These are phyloP conservation scores for Cheilosia vernalis DNA, from an alignment of 2,888 invertebrate genomes.

Conservation along the genomic window DNA sequence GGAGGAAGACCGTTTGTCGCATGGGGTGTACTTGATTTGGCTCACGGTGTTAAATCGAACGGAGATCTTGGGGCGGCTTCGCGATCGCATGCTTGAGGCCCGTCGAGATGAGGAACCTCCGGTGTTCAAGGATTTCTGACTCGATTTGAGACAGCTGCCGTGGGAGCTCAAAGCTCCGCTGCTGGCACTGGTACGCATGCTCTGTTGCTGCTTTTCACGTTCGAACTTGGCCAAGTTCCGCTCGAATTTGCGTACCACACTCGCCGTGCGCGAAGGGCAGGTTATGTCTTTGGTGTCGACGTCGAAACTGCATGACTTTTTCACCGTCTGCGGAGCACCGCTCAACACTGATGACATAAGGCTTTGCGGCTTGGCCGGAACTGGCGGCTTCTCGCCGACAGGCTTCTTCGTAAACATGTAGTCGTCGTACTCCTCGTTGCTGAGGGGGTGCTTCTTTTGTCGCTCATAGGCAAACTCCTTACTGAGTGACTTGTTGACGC, in stretches of 20 bases:
- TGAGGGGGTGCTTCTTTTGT: constrained; percentile 80
- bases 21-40: constrained; percentile 82
- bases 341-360: constrained; percentile 78
- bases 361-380: constrained; percentile 81
- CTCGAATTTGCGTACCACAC: constrained; percentile 83
- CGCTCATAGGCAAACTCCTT: constrained; percentile 83
- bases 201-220: constrained; percentile 84
- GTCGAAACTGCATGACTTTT: constrained; percentile 80
- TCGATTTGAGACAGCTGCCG: constrained; percentile 81
- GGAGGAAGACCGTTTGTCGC: constrained; percentile 78
- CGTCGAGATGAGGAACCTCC: constrained; percentile 87
- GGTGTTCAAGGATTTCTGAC: constrained; percentile 77
- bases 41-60: constrained; percentile 83
- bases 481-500: constrained; percentile 82
- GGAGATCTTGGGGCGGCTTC: constrained; percentile 83
- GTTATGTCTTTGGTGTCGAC: constrained; percentile 78
- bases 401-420: constrained; percentile 79
- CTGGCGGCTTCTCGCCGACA: constrained; percentile 80
- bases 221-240: constrained; percentile 87
- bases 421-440: constrained; percentile 77
- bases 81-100: constrained; percentile 87
- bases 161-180: constrained; percentile 80
- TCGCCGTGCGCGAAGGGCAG: constrained; percentile 80
- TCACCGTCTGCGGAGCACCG: constrained; percentile 76
- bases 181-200: constrained; percentile 82